Evolutionary conservation across 2,113 vertebrate genomes (phyloP).

Genomic region (Mirza zaza): DNA sequence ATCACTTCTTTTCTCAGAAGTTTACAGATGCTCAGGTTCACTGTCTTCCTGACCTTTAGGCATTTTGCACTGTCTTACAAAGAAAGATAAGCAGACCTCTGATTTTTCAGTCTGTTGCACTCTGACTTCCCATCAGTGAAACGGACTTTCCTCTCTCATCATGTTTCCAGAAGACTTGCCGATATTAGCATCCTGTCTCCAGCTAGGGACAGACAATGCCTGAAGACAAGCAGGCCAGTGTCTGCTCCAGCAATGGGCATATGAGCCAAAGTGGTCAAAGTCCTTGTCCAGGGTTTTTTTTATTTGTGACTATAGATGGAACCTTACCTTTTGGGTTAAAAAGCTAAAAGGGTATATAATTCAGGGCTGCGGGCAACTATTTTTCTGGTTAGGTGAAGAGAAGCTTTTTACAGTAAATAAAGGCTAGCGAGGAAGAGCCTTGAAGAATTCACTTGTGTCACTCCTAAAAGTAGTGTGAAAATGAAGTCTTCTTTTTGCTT

Average conservation of each 20-base stretch:
- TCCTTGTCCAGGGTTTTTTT: background rate
- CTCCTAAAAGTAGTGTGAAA: background rate
- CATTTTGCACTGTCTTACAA: background rate
- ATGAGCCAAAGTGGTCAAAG: background rate
- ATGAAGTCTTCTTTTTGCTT: background rate
- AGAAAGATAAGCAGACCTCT: background rate
- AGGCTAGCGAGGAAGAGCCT: background rate
- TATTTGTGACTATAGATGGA: background rate
- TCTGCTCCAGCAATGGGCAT: background rate
- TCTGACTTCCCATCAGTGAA: background rate
- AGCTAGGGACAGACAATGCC: background rate
- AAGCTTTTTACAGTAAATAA: background rate
- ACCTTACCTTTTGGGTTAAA: background rate
- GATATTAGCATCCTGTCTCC: background rate
- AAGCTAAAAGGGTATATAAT: background rate
- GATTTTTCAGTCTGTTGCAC: background rate
- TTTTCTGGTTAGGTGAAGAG: background rate
- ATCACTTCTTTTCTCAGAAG: background rate
- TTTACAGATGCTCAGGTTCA: background rate
- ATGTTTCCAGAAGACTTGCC: background rate
- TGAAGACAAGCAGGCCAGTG: background rate
- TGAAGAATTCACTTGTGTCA: background rate
- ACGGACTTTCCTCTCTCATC: background rate
- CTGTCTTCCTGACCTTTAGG: background rate
- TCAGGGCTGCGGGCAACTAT: background rate